Evolutionary conservation across 2,797 vertebrate genomes (phyloP).

Genomic region (Anas flavirostris): DNA sequence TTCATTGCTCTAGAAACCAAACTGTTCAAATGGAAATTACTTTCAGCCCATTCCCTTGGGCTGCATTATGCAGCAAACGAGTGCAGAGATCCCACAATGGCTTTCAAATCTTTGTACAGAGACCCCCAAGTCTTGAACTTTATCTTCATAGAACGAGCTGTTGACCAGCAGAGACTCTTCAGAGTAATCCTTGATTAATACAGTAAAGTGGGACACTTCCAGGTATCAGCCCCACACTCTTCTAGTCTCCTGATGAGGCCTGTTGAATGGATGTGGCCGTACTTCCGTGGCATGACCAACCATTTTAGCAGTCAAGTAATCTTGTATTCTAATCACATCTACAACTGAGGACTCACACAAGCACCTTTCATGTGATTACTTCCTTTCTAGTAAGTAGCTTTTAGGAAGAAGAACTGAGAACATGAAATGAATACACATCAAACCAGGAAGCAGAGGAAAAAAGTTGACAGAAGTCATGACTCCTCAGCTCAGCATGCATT

Average conservation of each 20-base stretch:
- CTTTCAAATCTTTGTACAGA: not conserved
- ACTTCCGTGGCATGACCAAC: not conserved
- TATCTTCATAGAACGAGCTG: not conserved
- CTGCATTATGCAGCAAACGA: not conserved
- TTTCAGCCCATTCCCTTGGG: not conserved
- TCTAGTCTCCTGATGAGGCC: not conserved
- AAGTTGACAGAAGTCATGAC: not conserved
- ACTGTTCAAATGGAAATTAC: not conserved
- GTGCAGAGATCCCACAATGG: not conserved
- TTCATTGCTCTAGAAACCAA: not conserved
- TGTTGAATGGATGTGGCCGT: not conserved
- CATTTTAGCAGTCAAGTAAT: not conserved
- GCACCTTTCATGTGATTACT: not conserved
- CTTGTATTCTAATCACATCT: not conserved
- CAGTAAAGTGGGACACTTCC: accelerated
- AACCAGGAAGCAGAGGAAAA: not conserved
- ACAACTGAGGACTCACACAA: not conserved
- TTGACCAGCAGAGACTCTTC: not conserved
- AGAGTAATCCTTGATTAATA: not conserved
- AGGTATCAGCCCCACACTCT: not conserved
- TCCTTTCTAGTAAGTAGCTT: not conserved
- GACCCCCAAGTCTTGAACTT: not conserved
- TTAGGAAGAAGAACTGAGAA: not conserved
- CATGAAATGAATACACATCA: constrained; percentile 14
- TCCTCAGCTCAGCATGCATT: not conserved